Evolutionary conservation across 2,888 invertebrate genomes (phyloP).

Genomic region (Sarcophaga carnaria): DNA sequence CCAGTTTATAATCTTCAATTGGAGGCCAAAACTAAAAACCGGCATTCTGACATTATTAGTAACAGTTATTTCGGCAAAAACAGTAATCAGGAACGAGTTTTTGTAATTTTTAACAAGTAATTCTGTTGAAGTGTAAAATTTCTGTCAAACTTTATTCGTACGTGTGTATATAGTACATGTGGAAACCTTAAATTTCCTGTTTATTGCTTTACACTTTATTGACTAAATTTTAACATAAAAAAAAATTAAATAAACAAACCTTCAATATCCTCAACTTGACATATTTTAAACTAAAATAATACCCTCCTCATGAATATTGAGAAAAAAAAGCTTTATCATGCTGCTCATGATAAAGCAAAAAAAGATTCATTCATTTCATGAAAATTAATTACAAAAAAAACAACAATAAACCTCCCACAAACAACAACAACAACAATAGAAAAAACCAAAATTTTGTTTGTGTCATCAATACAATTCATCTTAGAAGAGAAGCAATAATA

Average conservation of each 20-base stretch:
- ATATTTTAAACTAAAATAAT: background rate
- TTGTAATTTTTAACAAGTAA: too few relatives aligned
- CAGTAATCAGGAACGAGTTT: too few relatives aligned
- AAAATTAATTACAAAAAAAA: background rate
- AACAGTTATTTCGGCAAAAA: too few relatives aligned
- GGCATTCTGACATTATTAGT: too few relatives aligned
- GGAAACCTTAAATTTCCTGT: too few relatives aligned
- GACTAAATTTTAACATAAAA: background rate
- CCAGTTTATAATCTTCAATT: too few relatives aligned
- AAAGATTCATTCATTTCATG: slow-evolving; percentile 13
- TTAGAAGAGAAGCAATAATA: background rate
- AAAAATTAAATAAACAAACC: background rate
- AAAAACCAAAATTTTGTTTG: background rate
- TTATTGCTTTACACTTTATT: background rate
- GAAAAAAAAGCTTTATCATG: background rate
- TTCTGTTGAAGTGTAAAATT: too few relatives aligned
- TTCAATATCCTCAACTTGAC: background rate
- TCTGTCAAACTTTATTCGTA: too few relatives aligned
- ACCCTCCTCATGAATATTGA: background rate
- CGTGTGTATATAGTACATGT: too few relatives aligned
- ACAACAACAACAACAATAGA: background rate
- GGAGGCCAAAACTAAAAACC: too few relatives aligned
- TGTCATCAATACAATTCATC: slow-evolving; percentile 5
- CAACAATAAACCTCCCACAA: slow-evolving; percentile 9
- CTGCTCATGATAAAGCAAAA: background rate